Conservation (phyloP, 1,140 invertebrate species). For the Wasmannia auropunctata region DNA sequence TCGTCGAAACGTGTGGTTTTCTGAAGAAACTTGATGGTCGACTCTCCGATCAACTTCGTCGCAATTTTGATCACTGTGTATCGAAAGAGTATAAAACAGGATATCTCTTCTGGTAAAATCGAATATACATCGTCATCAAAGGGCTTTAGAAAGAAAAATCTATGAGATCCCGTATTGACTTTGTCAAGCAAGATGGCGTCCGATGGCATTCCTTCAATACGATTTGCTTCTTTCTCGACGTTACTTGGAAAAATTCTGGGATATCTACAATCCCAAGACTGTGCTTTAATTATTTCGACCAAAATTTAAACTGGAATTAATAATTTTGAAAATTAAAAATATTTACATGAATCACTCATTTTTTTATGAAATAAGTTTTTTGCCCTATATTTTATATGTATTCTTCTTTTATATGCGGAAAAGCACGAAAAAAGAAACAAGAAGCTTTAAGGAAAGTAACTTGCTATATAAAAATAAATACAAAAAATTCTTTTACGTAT, state of each 20-base stretch:
- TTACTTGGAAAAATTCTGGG: neutral
- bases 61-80: slow-evolving; percentile 3
- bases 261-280: neutral
- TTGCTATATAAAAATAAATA: neutral
- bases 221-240: neutral
- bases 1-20: neutral
- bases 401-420: neutral
- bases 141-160: neutral
- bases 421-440: neutral
- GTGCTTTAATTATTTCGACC: neutral
- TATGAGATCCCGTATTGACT: neutral
- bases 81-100: slow-evolving; percentile 14
- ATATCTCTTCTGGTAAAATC: slow-evolving; percentile 4
- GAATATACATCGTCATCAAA: slow-evolving; percentile 2
- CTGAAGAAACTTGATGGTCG: neutral
- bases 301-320: neutral
- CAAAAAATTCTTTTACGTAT: neutral
- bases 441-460: neutral
- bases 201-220: neutral
- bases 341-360: neutral
- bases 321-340: neutral
- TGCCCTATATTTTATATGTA: neutral
- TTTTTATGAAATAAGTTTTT: neutral
- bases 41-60: neutral
- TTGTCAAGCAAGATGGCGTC: neutral